Conservation (phyloP, 1,140 invertebrate genomes). For the Drosophila fuyamai region DNA sequence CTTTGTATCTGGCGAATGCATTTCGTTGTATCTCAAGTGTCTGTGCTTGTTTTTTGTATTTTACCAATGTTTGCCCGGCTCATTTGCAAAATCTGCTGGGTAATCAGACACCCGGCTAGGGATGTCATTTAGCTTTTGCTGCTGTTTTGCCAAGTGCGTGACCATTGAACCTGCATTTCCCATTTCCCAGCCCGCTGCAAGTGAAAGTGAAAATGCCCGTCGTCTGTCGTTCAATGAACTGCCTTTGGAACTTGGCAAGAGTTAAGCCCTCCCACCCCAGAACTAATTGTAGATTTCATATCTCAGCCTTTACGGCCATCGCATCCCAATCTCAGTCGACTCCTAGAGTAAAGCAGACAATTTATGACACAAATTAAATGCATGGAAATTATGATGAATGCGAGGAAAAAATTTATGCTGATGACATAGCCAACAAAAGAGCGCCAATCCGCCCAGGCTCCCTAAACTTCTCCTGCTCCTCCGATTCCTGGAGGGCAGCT, state of each 20-base stretch:
- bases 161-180: slow-evolving; percentile 54
- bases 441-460: slow-evolving; percentile 24
- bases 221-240: slow-evolving; percentile 36
- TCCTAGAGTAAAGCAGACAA: slow-evolving; percentile 57
- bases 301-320: slow-evolving; percentile 30
- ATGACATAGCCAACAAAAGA: slow-evolving; percentile 67
- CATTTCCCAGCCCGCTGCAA: slow-evolving; percentile 27
- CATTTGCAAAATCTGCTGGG: slow-evolving; percentile 63
- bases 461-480: slow-evolving; percentile 19
- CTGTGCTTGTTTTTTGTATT: slow-evolving; percentile 18
- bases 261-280: slow-evolving; percentile 15
- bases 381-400: slow-evolving; percentile 82
- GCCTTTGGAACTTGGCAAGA: slow-evolving; percentile 12
- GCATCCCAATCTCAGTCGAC: slow-evolving; percentile 48
- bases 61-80: slow-evolving; percentile 44
- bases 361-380: slow-evolving; percentile 81
- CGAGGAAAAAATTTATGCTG: slow-evolving; percentile 79
- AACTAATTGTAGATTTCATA: slow-evolving; percentile 57
- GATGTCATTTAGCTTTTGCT: slow-evolving; percentile 49
- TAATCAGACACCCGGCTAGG: slow-evolving; percentile 58
- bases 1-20: slow-evolving; percentile 46
- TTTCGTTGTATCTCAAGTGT: slow-evolving; percentile 18
- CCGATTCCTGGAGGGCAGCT: slow-evolving; percentile 46
- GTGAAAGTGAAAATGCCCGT: slow-evolving; percentile 64
- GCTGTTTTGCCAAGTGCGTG: slow-evolving; percentile 51